These are phyloP conservation scores for Thamnophis sirtalis DNA, from an alignment of 2,113 vertebrate species.

Conservation along the genomic window DNA sequence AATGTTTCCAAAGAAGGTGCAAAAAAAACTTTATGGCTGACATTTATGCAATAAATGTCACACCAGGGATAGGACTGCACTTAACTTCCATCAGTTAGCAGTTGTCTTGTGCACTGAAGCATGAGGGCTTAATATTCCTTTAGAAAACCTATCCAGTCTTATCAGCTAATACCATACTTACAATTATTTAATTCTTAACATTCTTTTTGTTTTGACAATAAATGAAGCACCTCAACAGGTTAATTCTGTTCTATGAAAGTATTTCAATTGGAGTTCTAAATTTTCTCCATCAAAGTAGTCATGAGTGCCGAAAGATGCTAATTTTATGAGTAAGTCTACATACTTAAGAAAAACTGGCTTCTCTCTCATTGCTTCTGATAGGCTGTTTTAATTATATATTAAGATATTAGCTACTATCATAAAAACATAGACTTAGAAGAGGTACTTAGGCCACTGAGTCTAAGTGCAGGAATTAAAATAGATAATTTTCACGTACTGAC, in stretches of 20 bases:
- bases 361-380: background rate
- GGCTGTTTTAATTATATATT: background rate
- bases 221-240: background rate
- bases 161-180: conserved; percentile 7
- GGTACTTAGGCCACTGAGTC: background rate
- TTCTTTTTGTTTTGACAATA: conserved; percentile 7
- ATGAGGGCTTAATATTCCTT: conserved; percentile 28
- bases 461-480: background rate
- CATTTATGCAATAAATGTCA: conserved; percentile 27
- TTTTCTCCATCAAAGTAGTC: background rate
- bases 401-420: background rate
- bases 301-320: background rate
- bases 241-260: background rate
- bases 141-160: conserved; percentile 7
- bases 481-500: background rate
- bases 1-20: conserved; percentile 25
- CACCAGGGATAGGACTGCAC: conserved; percentile 13
- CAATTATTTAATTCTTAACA: conserved; percentile 1
- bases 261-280: background rate
- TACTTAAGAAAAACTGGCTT: background rate
- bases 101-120: conserved; percentile 22
- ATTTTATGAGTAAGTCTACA: background rate
- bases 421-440: background rate
- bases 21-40: conserved; percentile 28
- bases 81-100: conserved; percentile 29